Evolutionary conservation across 2,113 vertebrate genomes (phyloP), one percentile per base, ranked within the genome.

Genomic region (Ophthalmolycus amberensis): DNA sequence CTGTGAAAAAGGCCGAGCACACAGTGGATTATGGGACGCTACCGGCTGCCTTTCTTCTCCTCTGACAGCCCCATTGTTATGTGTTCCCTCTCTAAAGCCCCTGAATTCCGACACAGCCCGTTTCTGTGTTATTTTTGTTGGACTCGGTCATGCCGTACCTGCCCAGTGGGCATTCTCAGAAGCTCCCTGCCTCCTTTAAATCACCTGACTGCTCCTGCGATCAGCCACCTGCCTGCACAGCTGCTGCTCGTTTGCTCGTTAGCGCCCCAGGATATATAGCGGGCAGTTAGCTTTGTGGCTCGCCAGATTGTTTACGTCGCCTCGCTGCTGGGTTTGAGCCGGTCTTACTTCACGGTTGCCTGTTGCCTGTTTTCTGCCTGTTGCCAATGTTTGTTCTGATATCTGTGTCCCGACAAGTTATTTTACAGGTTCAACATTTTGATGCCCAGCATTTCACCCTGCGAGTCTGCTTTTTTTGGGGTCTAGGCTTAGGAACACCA

Each of bases 191-290:
- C 44, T 77, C 71, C 3, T 44, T 72, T 69, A 27, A 56, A 78
- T 85, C 90, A 84, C 71, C 88, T 83, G 86, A 84, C 78, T 79
- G 75, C 82, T 80, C 86, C 37, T 87, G 80, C 83, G 83, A 90
- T 90, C 72, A 56, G 84, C 80, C 91, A 85, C 89, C 89, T 91
- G 90, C 82, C 76, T 77, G 56, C 90, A 85, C 90, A 91, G 89
- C 87, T 91, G 90, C 84, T 82, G 83, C 77, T 75, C 2, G 1
- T 20, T 67, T 77, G 74, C 85, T 82, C 82, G 62, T 85, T 81
- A 82, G 79, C 84, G 85, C 85, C 71, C 18, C 42, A 32, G 87
- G 84, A 75, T 71, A 72, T 56, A 70, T 29, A 32, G 80, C 67
- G 67, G 67, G 64, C 82, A 77, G 71, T 86, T 68, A 84, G 78